phyloP scores from a whole-genome alignment of 2,888 invertebrate genomes.

The Dinocampus coccinellae region DNA sequence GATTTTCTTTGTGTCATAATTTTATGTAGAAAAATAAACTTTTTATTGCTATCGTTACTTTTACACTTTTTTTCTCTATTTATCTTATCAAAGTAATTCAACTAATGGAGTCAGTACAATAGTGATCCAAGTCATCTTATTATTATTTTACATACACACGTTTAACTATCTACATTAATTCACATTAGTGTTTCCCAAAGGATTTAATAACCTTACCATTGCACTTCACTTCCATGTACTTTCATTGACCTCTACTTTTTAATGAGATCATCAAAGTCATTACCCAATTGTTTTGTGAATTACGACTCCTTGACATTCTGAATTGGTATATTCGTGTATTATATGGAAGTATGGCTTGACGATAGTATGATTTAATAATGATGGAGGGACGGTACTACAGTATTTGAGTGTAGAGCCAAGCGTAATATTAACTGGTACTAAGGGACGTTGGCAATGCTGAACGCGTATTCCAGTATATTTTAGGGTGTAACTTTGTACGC shows the following conservation, averaged over 20 bases:
- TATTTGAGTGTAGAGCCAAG: neutral
- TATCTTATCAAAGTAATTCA: neutral
- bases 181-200: neutral
- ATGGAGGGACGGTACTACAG: neutral
- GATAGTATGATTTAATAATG: slow-evolving; percentile 15
- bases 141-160: neutral
- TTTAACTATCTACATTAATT: neutral
- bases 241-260: slow-evolving; percentile 7
- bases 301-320: neutral
- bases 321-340: neutral
- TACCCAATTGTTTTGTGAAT: neutral
- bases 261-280: slow-evolving; percentile 8
- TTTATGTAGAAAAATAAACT: neutral
- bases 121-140: neutral
- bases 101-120: neutral
- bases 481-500: slow-evolving; percentile 50
- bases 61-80: neutral
- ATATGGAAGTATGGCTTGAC: neutral
- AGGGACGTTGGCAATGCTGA: slow-evolving; percentile 15
- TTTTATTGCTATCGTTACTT: neutral
- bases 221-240: neutral
- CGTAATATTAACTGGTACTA: slow-evolving; percentile 38
- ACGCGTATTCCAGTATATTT: neutral
- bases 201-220: neutral
- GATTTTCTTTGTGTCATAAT: neutral